Conservation (phyloP, 2,113 vertebrate species). For the Psophia crepitans region DNA sequence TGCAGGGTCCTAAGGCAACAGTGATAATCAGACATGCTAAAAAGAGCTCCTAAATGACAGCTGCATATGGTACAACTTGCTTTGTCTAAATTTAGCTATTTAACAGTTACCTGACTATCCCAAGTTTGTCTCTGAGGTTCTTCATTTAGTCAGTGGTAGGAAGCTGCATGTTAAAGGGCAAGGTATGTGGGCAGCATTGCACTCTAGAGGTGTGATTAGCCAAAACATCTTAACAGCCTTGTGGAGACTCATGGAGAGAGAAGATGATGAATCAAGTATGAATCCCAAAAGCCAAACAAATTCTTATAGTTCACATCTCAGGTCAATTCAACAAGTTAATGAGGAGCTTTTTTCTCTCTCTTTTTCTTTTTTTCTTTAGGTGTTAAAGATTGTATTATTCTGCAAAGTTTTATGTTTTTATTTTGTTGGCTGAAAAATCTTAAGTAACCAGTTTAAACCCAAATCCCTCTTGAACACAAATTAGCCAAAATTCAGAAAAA, state of each 20-base stretch:
- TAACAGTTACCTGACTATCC: neutral
- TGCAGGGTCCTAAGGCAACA: neutral
- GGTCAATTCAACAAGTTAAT: neutral
- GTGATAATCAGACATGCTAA: neutral
- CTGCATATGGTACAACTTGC: neutral
- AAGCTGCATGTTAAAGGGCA: neutral
- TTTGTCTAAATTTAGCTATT: neutral
- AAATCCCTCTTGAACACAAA: neutral
- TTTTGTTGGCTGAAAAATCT: neutral
- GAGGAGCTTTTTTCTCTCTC: neutral
- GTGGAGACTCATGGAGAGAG: neutral
- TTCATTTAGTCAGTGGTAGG: neutral
- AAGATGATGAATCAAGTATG: neutral
- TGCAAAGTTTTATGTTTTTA: neutral
- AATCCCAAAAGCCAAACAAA: neutral
- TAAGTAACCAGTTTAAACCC: neutral
- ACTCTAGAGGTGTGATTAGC: neutral
- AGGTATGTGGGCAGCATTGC: neutral
- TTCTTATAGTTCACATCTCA: neutral
- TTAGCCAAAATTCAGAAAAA: neutral
- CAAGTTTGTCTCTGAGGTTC: neutral
- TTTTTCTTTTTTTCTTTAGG: neutral
- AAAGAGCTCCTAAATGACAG: neutral
- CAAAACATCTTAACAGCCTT: neutral
- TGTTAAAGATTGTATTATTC: neutral